Evolutionary conservation across 2,113 vertebrate genomes (phyloP).

Genomic region (Sardina pilchardus): DNA sequence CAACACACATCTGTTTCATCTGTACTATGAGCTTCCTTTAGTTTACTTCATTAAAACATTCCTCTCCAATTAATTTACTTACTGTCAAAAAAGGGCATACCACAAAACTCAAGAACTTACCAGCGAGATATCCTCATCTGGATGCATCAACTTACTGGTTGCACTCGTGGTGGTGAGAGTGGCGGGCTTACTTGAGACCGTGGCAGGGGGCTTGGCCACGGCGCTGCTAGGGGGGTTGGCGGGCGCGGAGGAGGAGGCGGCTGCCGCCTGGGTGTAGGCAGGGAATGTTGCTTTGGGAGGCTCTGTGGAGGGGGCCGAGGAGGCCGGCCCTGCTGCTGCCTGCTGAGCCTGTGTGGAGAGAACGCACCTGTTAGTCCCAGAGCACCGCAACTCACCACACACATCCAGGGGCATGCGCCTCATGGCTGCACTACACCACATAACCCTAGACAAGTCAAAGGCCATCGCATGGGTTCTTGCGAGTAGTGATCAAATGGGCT

Average conservation of each 20-base stretch:
- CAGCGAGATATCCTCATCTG: constrained; percentile 99
- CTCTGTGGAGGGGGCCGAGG: constrained; percentile 82
- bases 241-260: constrained; percentile 81
- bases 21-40: neutral
- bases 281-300: constrained; percentile 98
- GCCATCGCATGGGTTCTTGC: neutral
- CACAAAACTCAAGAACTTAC: constrained; percentile 84
- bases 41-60: neutral
- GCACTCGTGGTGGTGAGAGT: constrained; percentile 97
- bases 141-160: constrained; percentile 99
- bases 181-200: constrained; percentile 97
- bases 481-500: neutral
- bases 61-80: constrained; percentile 59
- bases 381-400: neutral
- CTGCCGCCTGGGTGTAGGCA: constrained; percentile 93
- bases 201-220: constrained; percentile 90
- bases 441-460: neutral
- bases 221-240: constrained; percentile 93
- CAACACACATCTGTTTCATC: neutral
- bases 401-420: neutral
- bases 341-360: constrained; percentile 83
- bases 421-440: neutral
- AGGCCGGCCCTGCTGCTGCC: constrained; percentile 81
- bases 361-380: constrained; percentile 3
- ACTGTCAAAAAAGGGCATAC: constrained; percentile 73